Evolutionary conservation across 2,797 vertebrate genomes (phyloP).

Genomic region (Brotula barbata): DNA sequence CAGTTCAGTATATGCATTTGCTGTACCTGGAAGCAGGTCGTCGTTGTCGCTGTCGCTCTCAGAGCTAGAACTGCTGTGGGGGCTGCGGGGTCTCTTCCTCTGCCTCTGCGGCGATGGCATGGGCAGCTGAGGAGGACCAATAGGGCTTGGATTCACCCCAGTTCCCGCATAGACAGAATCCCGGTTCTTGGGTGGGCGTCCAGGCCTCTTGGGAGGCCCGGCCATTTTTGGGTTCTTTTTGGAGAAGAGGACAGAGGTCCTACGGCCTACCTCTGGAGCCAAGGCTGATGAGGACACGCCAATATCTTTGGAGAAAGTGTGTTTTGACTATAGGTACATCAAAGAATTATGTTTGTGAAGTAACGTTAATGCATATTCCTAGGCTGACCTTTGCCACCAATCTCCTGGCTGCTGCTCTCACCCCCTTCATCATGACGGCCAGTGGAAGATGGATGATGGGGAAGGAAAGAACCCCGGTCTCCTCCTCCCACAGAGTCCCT

Average conservation of each 20-base stretch:
- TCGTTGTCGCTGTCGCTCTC: constrained; percentile 96
- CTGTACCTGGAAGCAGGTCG: constrained; percentile 87
- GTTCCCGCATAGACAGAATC: constrained; percentile 81
- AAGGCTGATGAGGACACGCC: constrained; percentile 88
- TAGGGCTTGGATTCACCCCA: constrained; percentile 87
- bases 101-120: constrained; percentile 83
- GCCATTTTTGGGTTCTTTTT: constrained; percentile 97
- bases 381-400: constrained; percentile 87
- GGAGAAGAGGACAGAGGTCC: constrained; percentile 97
- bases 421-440: constrained; percentile 93
- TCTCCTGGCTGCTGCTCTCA: constrained; percentile 99
- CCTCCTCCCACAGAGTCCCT: constrained; percentile 82
- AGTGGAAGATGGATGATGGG: constrained; percentile 80
- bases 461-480: constrained; percentile 74
- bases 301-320: constrained; percentile 77
- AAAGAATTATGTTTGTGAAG: neutral
- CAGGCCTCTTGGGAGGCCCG: constrained; percentile 94
- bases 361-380: neutral
- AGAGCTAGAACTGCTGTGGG: constrained; percentile 91
- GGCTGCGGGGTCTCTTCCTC: constrained; percentile 92
- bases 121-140: constrained; percentile 94
- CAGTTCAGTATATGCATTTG: neutral
- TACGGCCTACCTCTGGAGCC: constrained; percentile 94
- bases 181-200: constrained; percentile 95
- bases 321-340: no score